phyloP scores from a whole-genome alignment of 2,888 invertebrate species.

The Marronus borbonicus region DNA sequence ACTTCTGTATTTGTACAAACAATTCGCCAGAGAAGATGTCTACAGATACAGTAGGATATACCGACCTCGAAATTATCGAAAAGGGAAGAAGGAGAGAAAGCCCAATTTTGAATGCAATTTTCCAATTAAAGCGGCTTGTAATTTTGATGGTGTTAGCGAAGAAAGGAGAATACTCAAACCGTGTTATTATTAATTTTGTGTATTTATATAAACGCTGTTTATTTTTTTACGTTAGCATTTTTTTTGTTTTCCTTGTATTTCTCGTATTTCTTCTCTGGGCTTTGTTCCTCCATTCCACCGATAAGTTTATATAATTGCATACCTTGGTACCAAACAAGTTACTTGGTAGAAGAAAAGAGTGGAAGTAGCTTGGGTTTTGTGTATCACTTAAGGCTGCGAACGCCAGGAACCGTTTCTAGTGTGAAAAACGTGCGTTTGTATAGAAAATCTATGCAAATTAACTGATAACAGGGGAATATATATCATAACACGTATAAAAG shows the following conservation, averaged over 20 bases:
- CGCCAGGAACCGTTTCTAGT: no score
- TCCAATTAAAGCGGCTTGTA: slow-evolving; percentile 33
- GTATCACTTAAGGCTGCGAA: not conserved
- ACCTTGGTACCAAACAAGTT: not conserved
- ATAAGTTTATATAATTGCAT: slow-evolving; percentile 21
- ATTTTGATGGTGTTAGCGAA: slow-evolving; percentile 13
- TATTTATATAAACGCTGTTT: slow-evolving; percentile 11
- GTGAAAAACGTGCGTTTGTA: no score
- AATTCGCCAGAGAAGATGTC: not conserved
- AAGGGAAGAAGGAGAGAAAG: no score
- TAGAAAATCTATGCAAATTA: no score
- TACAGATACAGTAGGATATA: not conserved
- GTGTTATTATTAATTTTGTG: slow-evolving; percentile 27
- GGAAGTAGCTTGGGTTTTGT: not conserved
- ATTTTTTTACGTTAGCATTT: not conserved
- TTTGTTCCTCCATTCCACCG: not conserved
- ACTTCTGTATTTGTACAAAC: slow-evolving; percentile 23
- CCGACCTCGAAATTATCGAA: slow-evolving; percentile 1
- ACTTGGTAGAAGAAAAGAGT: not conserved
- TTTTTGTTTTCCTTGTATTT: not conserved
- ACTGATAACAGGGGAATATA: no score
- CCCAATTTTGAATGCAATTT: slow-evolving; percentile 28
- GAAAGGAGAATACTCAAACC: not conserved
- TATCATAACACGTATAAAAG: no score
- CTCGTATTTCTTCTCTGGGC: slow-evolving; percentile 10